These are phyloP conservation scores for Crematogaster levior DNA, from an alignment of 2,888 invertebrate species.

Conservation along the genomic window DNA sequence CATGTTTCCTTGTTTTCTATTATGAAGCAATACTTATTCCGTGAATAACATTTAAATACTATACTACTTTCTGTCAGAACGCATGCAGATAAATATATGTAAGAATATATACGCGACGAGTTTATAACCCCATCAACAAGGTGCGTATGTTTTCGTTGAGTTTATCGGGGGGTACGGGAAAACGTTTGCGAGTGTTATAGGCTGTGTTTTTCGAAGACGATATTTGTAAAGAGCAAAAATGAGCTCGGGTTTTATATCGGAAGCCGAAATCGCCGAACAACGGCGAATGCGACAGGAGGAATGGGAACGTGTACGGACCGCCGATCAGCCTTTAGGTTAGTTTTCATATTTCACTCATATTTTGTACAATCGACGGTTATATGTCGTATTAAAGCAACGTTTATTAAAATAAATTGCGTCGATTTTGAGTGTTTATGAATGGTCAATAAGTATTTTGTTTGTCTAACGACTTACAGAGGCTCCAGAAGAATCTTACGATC, in stretches of 20 bases:
- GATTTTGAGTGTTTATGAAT: background rate
- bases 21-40: background rate
- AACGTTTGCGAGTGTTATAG: background rate
- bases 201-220: background rate
- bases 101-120: background rate
- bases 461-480: constrained; percentile 88
- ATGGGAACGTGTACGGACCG: constrained; percentile 97
- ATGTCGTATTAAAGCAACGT: background rate
- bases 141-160: background rate
- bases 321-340: constrained; percentile 95
- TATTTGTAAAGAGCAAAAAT: constrained; percentile 85
- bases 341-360: too few relatives aligned
- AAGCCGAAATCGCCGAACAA: constrained; percentile 94
- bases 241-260: constrained; percentile 97
- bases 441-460: constrained; percentile 37
- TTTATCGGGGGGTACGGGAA: background rate
- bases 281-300: constrained; percentile 95
- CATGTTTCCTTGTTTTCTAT: background rate
- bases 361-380: background rate
- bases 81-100: background rate
- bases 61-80: background rate
- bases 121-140: background rate
- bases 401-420: background rate
- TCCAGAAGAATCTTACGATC: constrained; percentile 94
- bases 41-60: background rate